A percentile compares a stretch with the other conserved stretches of the same genome.
phyloP scores from a whole-genome alignment of 2,888 invertebrate species.

The Epirrhoe alternata region DNA sequence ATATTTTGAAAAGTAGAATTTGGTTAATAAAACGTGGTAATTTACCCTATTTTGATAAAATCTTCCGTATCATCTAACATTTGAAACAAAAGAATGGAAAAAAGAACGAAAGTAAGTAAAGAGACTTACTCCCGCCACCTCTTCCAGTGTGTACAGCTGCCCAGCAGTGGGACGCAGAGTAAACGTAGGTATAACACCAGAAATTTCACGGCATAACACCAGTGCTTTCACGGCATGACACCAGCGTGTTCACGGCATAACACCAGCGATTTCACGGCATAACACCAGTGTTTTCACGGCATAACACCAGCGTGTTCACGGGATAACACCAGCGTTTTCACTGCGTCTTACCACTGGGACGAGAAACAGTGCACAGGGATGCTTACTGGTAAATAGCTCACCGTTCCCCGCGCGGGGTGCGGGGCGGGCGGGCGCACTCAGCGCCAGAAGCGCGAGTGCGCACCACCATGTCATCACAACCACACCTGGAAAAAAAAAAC shows the following conservation, averaged over 20 bases:
- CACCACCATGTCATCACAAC: slow-evolving; percentile 86
- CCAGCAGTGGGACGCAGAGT: slow-evolving; percentile 39
- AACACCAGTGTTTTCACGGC: slow-evolving; percentile 5
- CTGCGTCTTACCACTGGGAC: slow-evolving; percentile 25
- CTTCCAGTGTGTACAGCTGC: slow-evolving; percentile 47
- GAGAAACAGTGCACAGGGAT: slow-evolving; percentile 63
- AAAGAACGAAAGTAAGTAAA: slow-evolving; percentile 49
- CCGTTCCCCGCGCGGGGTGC: slow-evolving; percentile 81
- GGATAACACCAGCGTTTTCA: slow-evolving; percentile 4
- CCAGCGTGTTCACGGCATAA: not conserved
- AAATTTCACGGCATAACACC: not conserved
- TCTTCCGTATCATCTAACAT: too few species aligned
- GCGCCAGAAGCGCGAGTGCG: slow-evolving; percentile 81
- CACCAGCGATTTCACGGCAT: slow-evolving; percentile 8
- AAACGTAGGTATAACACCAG: slow-evolving; percentile 21
- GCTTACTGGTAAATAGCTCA: slow-evolving; percentile 83
- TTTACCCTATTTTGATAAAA: too few species aligned
- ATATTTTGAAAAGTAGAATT: too few species aligned
- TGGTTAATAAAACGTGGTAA: too few species aligned
- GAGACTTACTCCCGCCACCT: slow-evolving; percentile 46
- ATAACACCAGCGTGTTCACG: not conserved
- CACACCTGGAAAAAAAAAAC: slow-evolving; percentile 73
- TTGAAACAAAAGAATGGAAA: slow-evolving; percentile 36
- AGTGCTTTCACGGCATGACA: slow-evolving; percentile 13
- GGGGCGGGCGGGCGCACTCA: slow-evolving; percentile 75